Conservation (phyloP, 2,888 invertebrate species). For the Chrysolina haemoptera region DNA sequence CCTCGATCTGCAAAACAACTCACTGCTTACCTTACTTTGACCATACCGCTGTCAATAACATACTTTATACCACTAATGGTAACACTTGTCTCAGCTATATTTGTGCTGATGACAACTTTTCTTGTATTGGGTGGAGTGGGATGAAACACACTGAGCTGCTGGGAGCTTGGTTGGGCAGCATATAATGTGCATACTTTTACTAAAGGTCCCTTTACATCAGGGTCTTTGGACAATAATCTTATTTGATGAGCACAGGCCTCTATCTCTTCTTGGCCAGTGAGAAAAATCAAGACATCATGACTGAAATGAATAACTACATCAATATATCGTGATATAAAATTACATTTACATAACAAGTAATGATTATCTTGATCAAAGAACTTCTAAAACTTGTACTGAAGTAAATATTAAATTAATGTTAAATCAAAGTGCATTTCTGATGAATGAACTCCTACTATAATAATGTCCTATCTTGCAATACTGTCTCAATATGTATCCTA, state of each 20-base stretch:
- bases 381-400: too few relatives aligned
- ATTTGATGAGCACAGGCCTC: conserved; percentile 87
- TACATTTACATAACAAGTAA: neutral
- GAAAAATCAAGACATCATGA: conserved; percentile 92
- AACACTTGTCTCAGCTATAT: conserved; percentile 98
- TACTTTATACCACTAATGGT: conserved; percentile 94
- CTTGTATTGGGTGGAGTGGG: conserved; percentile 81
- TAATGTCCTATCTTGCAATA: too few relatives aligned
- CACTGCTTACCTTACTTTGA: conserved; percentile 82
- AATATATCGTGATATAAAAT: neutral
- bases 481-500: too few relatives aligned
- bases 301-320: conserved; percentile 67
- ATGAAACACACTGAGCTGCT: conserved; percentile 90
- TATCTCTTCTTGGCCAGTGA: conserved; percentile 98
- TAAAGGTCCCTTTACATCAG: conserved; percentile 75
- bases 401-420: too few relatives aligned
- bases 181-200: conserved; percentile 90
- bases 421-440: too few relatives aligned
- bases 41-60: conserved; percentile 93
- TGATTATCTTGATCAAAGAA: too few relatives aligned
- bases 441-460: too few relatives aligned
- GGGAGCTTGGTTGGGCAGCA: conserved; percentile 88
- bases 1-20: conserved; percentile 5
- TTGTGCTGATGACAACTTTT: conserved; percentile 95
- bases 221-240: conserved; percentile 79